These are phyloP conservation scores for Synanthedon tipuliformis DNA, from an alignment of 2,888 invertebrate genomes.

Conservation along the genomic window DNA sequence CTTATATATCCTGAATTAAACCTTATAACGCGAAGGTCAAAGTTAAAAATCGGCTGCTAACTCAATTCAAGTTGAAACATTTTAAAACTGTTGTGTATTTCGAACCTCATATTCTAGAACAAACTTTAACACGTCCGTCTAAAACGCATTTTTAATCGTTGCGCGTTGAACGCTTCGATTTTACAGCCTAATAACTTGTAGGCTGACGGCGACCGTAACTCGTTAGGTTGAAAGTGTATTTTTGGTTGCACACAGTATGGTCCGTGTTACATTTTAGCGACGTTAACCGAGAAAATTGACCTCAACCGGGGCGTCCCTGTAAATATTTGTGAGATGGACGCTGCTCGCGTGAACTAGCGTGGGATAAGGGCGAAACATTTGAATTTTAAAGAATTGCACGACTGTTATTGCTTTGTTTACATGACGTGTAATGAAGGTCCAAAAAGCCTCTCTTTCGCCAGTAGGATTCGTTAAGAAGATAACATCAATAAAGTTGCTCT, in stretches of 20 bases:
- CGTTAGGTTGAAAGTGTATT: constrained; percentile 9
- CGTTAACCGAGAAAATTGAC: constrained; percentile 47
- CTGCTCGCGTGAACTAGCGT: constrained; percentile 46
- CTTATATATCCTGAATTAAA: constrained; percentile 7
- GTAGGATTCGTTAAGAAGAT: too few species aligned
- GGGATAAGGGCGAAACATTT: constrained; percentile 45
- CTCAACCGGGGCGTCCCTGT: constrained; percentile 57
- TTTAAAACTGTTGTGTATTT: constrained; percentile 10
- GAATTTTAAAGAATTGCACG: constrained; percentile 1
- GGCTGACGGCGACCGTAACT: constrained; percentile 10
- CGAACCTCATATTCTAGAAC: constrained; percentile 24
- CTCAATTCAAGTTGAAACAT: constrained; percentile 11
- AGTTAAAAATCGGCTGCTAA: constrained; percentile 7
- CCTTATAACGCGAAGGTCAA: constrained; percentile 6
- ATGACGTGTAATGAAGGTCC: too few species aligned
- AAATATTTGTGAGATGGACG: constrained; percentile 60
- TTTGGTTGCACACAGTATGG: constrained; percentile 2
- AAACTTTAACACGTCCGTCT: constrained; percentile 28
- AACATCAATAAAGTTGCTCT: too few species aligned
- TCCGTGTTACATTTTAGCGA: constrained; percentile 22
- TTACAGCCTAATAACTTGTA: neutral
- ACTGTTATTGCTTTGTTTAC: neutral
- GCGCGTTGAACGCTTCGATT: constrained; percentile 8
- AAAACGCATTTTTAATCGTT: constrained; percentile 31
- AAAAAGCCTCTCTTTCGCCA: too few species aligned